Evolutionary conservation across 2,113 vertebrate species (phyloP).

Genomic region (Petaurus breviceps): DNA sequence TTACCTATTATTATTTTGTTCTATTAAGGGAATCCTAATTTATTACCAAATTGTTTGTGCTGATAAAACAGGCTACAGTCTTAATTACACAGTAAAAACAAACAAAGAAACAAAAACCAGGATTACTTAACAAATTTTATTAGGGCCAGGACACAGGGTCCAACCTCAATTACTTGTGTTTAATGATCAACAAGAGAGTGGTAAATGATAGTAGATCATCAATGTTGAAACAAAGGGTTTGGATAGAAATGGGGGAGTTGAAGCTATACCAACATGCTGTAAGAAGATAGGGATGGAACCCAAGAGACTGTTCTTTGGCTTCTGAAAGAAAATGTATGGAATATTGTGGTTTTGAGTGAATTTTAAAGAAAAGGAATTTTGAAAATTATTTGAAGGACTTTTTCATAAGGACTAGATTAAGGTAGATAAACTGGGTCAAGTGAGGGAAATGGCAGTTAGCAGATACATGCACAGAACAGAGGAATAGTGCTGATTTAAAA

Average conservation of each 20-base stretch:
- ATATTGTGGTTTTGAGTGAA: not conserved
- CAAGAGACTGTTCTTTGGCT: not conserved
- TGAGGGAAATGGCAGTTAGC: not conserved
- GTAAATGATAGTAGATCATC: not conserved
- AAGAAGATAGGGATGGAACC: not conserved
- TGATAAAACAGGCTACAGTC: not conserved
- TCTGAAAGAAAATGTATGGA: not conserved
- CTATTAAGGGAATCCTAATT: not conserved
- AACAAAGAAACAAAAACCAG: not conserved
- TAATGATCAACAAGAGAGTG: not conserved
- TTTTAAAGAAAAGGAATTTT: not conserved
- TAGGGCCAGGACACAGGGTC: not conserved
- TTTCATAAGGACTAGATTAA: not conserved
- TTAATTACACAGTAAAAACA: not conserved
- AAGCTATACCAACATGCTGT: not conserved
- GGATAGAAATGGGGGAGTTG: not conserved
- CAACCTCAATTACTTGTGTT: not conserved
- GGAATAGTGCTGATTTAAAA: not conserved
- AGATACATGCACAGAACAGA: not conserved
- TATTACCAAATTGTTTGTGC: not conserved
- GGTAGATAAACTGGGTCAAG: not conserved
- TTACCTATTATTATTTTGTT: not conserved
- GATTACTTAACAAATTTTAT: not conserved
- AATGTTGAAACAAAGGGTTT: not conserved
- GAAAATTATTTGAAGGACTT: not conserved